Evolutionary conservation across 1,140 invertebrate species (phyloP), one percentile per base, ranked within the genome.

Genomic region (Venturia canescens): DNA sequence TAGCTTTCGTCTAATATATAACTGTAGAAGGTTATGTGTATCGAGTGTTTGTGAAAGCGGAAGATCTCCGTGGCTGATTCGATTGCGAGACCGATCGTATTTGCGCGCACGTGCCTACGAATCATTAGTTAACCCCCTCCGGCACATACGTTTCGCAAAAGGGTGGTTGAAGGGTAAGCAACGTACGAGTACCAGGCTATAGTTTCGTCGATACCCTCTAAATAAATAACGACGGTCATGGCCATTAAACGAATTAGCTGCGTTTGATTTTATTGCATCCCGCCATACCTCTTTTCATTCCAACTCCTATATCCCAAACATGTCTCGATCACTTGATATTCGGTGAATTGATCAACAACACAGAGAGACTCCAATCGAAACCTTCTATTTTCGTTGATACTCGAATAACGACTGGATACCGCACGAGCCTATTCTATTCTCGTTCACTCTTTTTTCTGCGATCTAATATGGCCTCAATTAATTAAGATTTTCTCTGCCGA

Each of bases 241-340:
- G 83, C 84, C 86, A 88, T 88, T 88, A 88, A 88, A 86, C 85
- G 87, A 88, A 88, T 88, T 88, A 88, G 85, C 80, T 81, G 84
- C 82, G 83, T 88, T 87, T 87, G 87, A 88, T 88, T 88, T 87
- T 86, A 87, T 88, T 88, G 85, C 71, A 63, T 80, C 83, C 69
- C 60, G 70, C 78, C 78, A 81, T 86, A 44, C 38, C 38, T 31
- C 31, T 23, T 23, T 23, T 31, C 34, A 44, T 44, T 9, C 7
- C 1, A 44, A 44, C 38, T 44, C 38, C 38, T 44, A 44, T 11
- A 44, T 11, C 38, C 38, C 5, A 44, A 44, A 44, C 38, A n/a
- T 53, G 50, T 53, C 50, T n/a, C 50, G 50, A 53, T 53, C 60
- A 23, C 23, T 26, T 23, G 23, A 63, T 63, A 23, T 26, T 63